These are phyloP conservation scores for Ormyrus pomaceus DNA, from an alignment of 2,888 invertebrate species.

Conservation along the genomic window DNA sequence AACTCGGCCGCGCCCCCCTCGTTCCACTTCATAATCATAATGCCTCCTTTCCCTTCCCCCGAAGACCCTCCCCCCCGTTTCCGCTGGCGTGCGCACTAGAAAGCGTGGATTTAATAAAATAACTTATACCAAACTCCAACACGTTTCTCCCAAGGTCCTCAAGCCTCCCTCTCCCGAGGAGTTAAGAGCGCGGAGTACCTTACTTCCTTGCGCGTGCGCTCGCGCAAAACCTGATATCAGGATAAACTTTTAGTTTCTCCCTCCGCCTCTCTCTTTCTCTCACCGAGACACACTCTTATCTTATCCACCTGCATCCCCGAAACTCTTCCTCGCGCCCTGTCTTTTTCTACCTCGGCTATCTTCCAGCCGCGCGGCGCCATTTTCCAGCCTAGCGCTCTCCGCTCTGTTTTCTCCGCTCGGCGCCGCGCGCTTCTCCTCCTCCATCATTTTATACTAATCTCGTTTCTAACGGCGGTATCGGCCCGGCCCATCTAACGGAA, in stretches of 20 bases:
- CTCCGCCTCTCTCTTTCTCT: conserved; percentile 55
- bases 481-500: too few species aligned
- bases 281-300: conserved; percentile 55
- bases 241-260: conserved; percentile 65
- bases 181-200: conserved; percentile 58
- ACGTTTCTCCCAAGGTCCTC: conserved; percentile 61
- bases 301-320: conserved; percentile 22
- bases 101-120: conserved; percentile 67
- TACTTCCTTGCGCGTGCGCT: conserved; percentile 58
- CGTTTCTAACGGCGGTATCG: too few species aligned
- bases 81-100: conserved; percentile 11
- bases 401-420: background rate
- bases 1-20: conserved; percentile 11
- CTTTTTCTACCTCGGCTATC: conserved; percentile 31
- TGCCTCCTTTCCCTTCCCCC: conserved; percentile 5
- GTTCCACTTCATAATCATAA: background rate
- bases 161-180: conserved; percentile 53
- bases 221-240: conserved; percentile 65
- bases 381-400: background rate
- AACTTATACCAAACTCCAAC: conserved; percentile 65
- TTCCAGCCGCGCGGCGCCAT: conserved; percentile 17
- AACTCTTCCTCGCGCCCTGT: conserved; percentile 30
- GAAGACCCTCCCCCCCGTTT: background rate
- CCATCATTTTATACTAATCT: too few species aligned
- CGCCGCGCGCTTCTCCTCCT: too few species aligned